These are phyloP conservation scores for Clarias fuscus DNA, from an alignment of 2,797 vertebrate genomes.

Conservation along the genomic window DNA sequence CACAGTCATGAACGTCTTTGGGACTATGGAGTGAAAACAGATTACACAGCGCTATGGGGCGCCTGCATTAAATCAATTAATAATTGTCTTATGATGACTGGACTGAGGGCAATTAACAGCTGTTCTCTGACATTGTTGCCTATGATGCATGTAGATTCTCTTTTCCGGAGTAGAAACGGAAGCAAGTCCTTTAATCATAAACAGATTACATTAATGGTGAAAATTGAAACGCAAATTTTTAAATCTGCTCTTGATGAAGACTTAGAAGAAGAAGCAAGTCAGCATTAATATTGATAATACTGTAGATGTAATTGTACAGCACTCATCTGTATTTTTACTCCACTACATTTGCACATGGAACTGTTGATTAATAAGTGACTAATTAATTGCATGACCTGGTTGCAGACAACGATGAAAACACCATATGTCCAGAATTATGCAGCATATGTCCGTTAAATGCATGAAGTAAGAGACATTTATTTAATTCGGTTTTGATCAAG, in stretches of 20 bases:
- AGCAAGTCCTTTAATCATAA: background rate
- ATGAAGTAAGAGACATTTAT: too few species aligned
- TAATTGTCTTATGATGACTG: background rate
- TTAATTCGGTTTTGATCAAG: background rate
- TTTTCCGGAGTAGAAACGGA: background rate
- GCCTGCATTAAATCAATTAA: background rate
- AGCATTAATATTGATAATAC: background rate
- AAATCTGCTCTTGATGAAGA: background rate
- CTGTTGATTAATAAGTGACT: too few species aligned
- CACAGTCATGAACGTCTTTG: background rate
- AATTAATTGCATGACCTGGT: too few species aligned
- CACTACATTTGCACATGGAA: too few species aligned
- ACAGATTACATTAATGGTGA: background rate
- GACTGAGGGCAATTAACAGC: too few species aligned
- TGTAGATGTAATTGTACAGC: too few species aligned
- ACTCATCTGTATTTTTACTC: too few species aligned
- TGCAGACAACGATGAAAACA: too few species aligned
- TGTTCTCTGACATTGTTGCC: too few species aligned
- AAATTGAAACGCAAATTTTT: background rate
- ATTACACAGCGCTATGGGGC: background rate
- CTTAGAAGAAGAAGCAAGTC: background rate
- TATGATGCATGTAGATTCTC: background rate
- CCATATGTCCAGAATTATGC: too few species aligned
- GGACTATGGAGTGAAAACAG: background rate
- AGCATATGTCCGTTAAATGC: too few species aligned